Conservation (phyloP, 2,888 invertebrate genomes). For the Chrysolina haemoptera region DNA sequence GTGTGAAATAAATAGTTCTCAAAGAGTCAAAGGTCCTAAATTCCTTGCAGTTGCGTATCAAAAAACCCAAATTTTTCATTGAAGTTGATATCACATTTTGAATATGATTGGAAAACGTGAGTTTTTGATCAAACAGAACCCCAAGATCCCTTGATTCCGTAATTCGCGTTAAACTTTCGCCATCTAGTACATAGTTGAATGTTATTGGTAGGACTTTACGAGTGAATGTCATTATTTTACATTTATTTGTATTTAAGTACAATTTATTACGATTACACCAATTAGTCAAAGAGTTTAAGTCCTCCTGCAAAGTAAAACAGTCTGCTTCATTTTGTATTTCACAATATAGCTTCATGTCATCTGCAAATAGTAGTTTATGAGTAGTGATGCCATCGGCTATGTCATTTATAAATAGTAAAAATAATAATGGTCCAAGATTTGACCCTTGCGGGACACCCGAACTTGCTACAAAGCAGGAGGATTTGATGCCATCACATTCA, state of each 20-base stretch:
- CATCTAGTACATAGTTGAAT: constrained; percentile 16
- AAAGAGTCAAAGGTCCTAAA: background rate
- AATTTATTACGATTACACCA: constrained; percentile 16
- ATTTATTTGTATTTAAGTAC: constrained; percentile 18
- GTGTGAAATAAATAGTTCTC: background rate
- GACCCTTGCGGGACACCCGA: background rate
- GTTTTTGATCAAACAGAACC: constrained; percentile 13
- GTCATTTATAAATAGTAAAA: too few relatives aligned
- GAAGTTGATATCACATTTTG: background rate
- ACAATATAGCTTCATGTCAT: too few relatives aligned
- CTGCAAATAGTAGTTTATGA: too few relatives aligned
- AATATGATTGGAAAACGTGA: background rate
- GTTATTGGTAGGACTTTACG: constrained; percentile 18
- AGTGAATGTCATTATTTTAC: constrained; percentile 18
- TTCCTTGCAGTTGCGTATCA: constrained; percentile 7
- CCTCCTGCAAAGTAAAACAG: background rate
- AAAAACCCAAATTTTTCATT: background rate
- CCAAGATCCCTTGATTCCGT: constrained; percentile 2
- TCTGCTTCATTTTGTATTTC: background rate
- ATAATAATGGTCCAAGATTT: too few relatives aligned
- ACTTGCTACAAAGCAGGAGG: constrained; percentile 16
- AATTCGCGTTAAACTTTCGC: constrained; percentile 12
- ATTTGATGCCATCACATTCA: constrained; percentile 4
- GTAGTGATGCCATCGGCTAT: too few relatives aligned
- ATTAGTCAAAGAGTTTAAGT: constrained; percentile 4